phyloP scores from a whole-genome alignment of 1,140 invertebrate species.

The Drosophila busckii region DNA sequence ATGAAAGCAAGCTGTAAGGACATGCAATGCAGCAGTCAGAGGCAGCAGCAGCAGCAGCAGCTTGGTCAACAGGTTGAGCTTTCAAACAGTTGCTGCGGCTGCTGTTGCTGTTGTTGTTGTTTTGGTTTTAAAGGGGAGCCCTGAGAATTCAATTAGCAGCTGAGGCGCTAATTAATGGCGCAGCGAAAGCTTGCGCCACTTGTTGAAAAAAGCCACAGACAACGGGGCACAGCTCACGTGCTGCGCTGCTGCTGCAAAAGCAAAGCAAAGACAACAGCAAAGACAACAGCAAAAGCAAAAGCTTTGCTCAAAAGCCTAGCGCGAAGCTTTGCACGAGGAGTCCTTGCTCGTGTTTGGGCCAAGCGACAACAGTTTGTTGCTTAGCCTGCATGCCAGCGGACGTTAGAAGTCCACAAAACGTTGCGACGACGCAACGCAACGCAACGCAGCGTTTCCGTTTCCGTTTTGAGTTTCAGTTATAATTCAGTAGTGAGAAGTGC shows the following conservation, averaged over 20 bases:
- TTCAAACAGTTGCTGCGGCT: constrained; percentile 8
- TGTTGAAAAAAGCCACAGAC: constrained; percentile 48
- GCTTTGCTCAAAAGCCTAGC: constrained; percentile 46
- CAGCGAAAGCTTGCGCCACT: constrained; percentile 64
- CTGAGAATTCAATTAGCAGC: constrained; percentile 67
- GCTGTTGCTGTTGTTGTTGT: background rate
- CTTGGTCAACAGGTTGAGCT: constrained; percentile 65
- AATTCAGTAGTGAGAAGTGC: constrained; percentile 8
- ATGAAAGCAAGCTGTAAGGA: constrained; percentile 53
- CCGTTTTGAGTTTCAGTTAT: constrained; percentile 2
- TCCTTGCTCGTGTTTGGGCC: constrained; percentile 26
- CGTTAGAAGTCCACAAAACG: constrained; percentile 40
- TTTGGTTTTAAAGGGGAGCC: constrained; percentile 22
- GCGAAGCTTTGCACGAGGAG: constrained; percentile 53
- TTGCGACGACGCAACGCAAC: constrained; percentile 11
- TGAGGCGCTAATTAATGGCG: constrained; percentile 55
- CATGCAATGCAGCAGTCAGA: too few relatives aligned
- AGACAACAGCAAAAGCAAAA: constrained; percentile 43
- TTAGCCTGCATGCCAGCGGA: constrained; percentile 61
- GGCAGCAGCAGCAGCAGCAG: constrained; percentile 33
- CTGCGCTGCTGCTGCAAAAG: background rate
- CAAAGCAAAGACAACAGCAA: constrained; percentile 4
- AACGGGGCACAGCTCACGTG: constrained; percentile 14
- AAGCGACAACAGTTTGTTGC: constrained; percentile 68
- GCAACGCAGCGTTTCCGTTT: constrained; percentile 23